A percentile compares a stretch with the other conserved stretches of the same genome.
These are phyloP conservation scores for Terrapene triunguis DNA, from an alignment of 2,113 vertebrate genomes.

Conservation along the genomic window DNA sequence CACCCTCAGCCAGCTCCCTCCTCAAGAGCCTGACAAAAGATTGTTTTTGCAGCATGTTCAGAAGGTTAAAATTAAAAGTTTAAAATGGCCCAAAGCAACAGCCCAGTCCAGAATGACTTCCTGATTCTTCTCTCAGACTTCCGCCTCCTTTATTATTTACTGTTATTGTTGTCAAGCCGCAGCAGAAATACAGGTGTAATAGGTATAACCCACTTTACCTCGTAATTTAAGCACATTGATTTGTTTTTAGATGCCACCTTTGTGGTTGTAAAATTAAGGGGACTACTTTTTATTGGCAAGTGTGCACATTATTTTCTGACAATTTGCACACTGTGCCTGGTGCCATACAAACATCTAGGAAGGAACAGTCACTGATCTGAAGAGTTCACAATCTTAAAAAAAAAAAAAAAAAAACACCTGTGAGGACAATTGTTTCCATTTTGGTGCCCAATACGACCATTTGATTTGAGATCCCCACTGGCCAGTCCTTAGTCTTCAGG, in stretches of 20 bases:
- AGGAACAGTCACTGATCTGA: background rate
- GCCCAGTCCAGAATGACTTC: too few relatives aligned
- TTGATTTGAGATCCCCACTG: background rate
- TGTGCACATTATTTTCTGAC: background rate
- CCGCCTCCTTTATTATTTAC: too few relatives aligned
- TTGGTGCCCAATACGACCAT: background rate
- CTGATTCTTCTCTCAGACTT: too few relatives aligned
- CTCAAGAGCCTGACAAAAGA: too few relatives aligned
- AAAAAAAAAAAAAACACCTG: background rate
- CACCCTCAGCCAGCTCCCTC: too few relatives aligned
- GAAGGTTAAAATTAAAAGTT: too few relatives aligned
- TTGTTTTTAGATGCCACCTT: background rate
- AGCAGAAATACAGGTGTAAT: accelerated
- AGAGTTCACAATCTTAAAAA: background rate
- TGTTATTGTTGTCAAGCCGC: too few relatives aligned
- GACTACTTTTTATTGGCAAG: background rate
- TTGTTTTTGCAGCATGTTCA: too few relatives aligned
- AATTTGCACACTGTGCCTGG: background rate
- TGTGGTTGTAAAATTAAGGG: background rate
- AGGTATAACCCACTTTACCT: background rate
- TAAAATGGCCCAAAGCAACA: too few relatives aligned
- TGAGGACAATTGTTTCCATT: background rate
- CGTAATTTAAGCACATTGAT: background rate
- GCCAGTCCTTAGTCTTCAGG: background rate
- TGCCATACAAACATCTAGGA: background rate